Conservation (phyloP, 2,113 vertebrate species). For the Semnornis frantzii region DNA sequence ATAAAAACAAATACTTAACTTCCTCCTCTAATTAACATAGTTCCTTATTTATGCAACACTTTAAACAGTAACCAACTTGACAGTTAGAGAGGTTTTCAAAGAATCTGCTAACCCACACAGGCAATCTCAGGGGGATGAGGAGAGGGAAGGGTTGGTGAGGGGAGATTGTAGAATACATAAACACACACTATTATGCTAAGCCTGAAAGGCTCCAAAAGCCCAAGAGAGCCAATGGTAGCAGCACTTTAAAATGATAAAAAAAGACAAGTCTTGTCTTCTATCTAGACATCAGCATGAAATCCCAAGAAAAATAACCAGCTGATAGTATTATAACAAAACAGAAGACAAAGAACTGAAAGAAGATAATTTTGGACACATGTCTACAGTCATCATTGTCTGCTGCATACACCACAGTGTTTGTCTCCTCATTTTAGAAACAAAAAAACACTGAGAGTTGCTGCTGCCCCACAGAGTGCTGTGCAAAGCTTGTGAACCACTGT, state of each 20-base stretch:
- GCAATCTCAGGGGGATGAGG: neutral
- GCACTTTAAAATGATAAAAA: neutral
- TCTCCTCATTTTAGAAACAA: neutral
- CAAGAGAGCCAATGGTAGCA: neutral
- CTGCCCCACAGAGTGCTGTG: neutral
- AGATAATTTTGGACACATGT: neutral
- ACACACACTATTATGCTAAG: neutral
- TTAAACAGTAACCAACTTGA: neutral
- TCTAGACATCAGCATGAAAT: neutral
- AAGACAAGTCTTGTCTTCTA: neutral
- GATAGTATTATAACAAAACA: rapidly evolving
- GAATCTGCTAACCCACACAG: neutral
- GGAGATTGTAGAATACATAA: neutral
- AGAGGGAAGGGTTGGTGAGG: neutral
- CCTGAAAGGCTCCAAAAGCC: conserved; percentile 24
- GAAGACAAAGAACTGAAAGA: neutral
- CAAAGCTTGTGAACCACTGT: neutral
- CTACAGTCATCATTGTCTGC: neutral
- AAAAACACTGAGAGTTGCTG: neutral
- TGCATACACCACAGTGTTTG: neutral
- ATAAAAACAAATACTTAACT: neutral
- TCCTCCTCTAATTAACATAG: neutral
- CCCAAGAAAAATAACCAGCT: conserved; percentile 1
- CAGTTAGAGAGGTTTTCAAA: neutral
- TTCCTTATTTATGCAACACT: neutral